phyloP scores from a whole-genome alignment of 2,113 vertebrate genomes.

The Aldabrachelys gigantea region DNA sequence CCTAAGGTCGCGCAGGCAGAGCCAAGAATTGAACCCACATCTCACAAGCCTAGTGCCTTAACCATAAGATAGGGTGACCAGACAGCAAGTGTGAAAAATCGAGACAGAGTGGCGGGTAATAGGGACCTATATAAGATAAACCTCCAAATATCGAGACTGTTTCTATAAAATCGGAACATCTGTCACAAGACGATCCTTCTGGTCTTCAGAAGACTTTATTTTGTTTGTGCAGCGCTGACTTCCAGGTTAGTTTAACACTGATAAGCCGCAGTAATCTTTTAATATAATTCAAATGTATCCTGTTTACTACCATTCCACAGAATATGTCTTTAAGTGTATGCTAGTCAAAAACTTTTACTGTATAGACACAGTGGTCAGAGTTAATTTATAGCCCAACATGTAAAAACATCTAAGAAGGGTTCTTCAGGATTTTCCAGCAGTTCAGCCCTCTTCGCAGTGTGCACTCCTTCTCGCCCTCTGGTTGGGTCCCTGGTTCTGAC shows the following conservation, averaged over 20 bases:
- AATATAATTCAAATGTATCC: slow-evolving; percentile 49
- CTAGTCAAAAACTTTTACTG: slow-evolving; percentile 13
- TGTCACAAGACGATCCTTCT: neutral
- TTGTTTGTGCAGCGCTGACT: neutral
- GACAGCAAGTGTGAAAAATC: too few relatives aligned
- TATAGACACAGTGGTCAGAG: neutral
- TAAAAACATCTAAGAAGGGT: neutral
- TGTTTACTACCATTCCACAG: slow-evolving; percentile 5
- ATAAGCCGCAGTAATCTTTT: slow-evolving; percentile 40
- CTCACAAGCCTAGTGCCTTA: neutral
- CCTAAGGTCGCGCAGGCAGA: neutral
- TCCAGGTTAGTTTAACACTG: neutral
- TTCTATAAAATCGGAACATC: too few relatives aligned
- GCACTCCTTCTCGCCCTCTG: neutral
- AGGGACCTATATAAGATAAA: too few relatives aligned
- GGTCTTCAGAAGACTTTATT: slow-evolving; percentile 31
- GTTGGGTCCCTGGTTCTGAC: neutral
- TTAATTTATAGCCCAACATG: slow-evolving; percentile 29
- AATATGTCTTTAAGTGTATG: slow-evolving; percentile 46
- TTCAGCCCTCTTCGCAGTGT: neutral
- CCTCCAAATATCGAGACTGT: too few relatives aligned
- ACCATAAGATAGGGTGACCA: neutral
- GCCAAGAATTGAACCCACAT: slow-evolving; percentile 25
- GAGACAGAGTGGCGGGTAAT: too few relatives aligned
- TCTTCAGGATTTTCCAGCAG: neutral